Evolutionary conservation across 2,888 invertebrate genomes (phyloP).

Genomic region (Podotricha telesiphe): DNA sequence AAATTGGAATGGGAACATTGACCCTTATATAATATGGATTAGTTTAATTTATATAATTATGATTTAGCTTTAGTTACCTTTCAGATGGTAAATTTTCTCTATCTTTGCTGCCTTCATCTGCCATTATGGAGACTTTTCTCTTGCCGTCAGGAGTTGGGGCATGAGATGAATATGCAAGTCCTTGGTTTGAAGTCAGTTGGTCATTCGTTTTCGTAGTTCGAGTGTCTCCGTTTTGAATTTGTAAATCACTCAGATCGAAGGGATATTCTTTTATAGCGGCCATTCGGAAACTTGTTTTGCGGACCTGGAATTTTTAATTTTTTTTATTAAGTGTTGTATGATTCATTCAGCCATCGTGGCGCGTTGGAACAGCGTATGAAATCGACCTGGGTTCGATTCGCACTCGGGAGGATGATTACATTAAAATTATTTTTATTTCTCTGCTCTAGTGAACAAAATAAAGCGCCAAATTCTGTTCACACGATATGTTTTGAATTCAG

Average conservation of each 20-base stretch:
- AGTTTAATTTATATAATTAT: not conserved
- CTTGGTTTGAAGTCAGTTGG: constrained; percentile 35
- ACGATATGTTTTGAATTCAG: too few relatives aligned
- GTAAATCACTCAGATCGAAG: constrained; percentile 76
- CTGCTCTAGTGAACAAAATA: too few relatives aligned
- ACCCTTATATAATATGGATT: not conserved
- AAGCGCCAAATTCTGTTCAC: too few relatives aligned
- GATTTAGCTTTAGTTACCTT: constrained; percentile 63
- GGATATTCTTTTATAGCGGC: constrained; percentile 81
- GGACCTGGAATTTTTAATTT: constrained; percentile 62
- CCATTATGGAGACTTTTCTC: constrained; percentile 86
- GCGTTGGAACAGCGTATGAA: too few relatives aligned
- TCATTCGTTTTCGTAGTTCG: constrained; percentile 39
- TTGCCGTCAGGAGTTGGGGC: constrained; percentile 69
- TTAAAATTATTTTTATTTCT: too few relatives aligned
- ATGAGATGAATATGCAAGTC: constrained; percentile 30
- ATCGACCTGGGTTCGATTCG: too few relatives aligned
- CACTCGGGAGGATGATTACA: too few relatives aligned
- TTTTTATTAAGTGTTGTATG: not conserved
- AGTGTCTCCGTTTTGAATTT: constrained; percentile 57
- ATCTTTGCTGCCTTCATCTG: constrained; percentile 82
- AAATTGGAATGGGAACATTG: too few relatives aligned
- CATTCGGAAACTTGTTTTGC: constrained; percentile 81
- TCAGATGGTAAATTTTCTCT: constrained; percentile 87
- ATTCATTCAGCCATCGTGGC: constrained; percentile 1